Percentiles rank a stretch among this genome's conserved stretches.
These are phyloP conservation scores for Cryptocheilus praepositus DNA, from an alignment of 2,888 invertebrate species.

Conservation along the genomic window DNA sequence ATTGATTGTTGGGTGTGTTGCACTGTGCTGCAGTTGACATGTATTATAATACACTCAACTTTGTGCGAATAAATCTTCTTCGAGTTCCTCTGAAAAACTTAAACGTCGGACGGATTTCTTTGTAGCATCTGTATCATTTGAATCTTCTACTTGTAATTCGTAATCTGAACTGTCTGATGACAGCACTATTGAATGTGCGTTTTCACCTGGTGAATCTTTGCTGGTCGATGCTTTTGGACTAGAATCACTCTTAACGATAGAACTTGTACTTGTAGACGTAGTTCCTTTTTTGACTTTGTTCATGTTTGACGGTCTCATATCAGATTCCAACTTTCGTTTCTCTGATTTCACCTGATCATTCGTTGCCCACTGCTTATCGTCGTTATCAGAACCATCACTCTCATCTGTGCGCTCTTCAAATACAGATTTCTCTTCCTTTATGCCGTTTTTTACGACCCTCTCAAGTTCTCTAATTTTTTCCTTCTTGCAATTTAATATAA, in stretches of 20 bases:
- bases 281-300: slow-evolving; percentile 7
- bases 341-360: background rate
- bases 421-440: slow-evolving; percentile 13
- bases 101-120: slow-evolving; percentile 8
- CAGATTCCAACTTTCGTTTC: background rate
- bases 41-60: background rate
- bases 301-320: background rate
- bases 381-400: slow-evolving; percentile 40
- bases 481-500: slow-evolving; percentile 63
- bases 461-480: slow-evolving; percentile 53
- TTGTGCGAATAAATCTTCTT: slow-evolving; percentile 44
- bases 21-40: background rate
- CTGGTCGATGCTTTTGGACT: slow-evolving; percentile 31
- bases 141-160: background rate
- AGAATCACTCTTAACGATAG: background rate
- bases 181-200: background rate
- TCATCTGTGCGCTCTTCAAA: slow-evolving; percentile 52
- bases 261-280: background rate
- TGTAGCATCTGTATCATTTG: too few relatives aligned
- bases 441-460: slow-evolving; percentile 26
- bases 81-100: slow-evolving; percentile 33
- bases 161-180: slow-evolving; percentile 11
- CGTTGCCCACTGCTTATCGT: background rate
- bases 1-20: slow-evolving; percentile 3
- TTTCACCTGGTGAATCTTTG: background rate